These are phyloP conservation scores for Tenthredo scrophulariae DNA, from an alignment of 2,888 invertebrate species.

Conservation along the genomic window DNA sequence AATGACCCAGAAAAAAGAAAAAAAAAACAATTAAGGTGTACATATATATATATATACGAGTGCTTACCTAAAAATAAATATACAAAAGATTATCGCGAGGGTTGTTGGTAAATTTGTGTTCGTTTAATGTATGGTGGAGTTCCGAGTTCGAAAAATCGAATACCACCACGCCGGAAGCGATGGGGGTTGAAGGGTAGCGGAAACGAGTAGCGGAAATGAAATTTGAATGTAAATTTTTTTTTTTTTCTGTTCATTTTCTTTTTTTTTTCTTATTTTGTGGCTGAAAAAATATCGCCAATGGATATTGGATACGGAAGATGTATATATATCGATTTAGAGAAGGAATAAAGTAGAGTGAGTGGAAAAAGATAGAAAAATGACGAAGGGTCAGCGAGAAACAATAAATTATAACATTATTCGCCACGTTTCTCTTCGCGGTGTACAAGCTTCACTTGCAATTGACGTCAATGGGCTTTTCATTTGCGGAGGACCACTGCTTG, in stretches of 20 bases:
- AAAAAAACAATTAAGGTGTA: slow-evolving; percentile 1
- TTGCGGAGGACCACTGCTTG: slow-evolving; percentile 35
- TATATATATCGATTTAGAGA: neutral
- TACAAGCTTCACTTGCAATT: slow-evolving; percentile 48
- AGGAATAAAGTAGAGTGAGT: neutral
- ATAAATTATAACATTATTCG: slow-evolving; percentile 19
- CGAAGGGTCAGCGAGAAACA: neutral
- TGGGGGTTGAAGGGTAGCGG: slow-evolving; percentile 6
- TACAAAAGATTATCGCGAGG: neutral
- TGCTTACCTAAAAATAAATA: slow-evolving; percentile 6
- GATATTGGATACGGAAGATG: neutral
- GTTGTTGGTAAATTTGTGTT: neutral
- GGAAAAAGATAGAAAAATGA: neutral
- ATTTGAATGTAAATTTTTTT: neutral
- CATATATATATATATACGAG: neutral
- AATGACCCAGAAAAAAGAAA: slow-evolving; percentile 16
- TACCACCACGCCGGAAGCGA: slow-evolving; percentile 21
- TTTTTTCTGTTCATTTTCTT: neutral
- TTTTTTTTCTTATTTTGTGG: neutral
- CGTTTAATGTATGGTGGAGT: neutral
- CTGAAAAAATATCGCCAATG: neutral
- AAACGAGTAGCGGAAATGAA: slow-evolving; percentile 22
- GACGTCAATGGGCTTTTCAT: slow-evolving; percentile 52
- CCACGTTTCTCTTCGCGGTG: slow-evolving; percentile 10
- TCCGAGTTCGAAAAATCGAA: slow-evolving; percentile 8